Evolutionary conservation across 2,113 vertebrate species (phyloP), one percentile per base, ranked within the genome.

Genomic region (Arothron firmamentum): DNA sequence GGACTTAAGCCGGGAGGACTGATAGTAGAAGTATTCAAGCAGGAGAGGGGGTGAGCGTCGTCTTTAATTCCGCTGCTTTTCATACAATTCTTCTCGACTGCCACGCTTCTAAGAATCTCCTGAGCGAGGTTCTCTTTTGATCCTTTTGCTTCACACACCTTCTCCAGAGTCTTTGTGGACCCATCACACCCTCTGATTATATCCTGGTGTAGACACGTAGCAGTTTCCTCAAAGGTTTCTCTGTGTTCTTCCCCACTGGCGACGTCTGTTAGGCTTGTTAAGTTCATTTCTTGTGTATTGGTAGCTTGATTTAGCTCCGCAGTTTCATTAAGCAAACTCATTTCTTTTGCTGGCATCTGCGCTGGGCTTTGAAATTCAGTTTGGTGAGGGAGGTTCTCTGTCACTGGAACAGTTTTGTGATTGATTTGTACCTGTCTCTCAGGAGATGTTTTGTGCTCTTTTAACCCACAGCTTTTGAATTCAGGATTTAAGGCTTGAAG

Each of bases 61-160:
- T 87, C 84, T 82, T 70, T 65, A 13, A 71, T 52, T 58, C 42
- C 65, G 47, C 56, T 63, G 49, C 65, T 88, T 52, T 74, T 83
- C 72, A 87, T 88, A 80, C 80, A 83, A 75, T 91, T 90, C 52
- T 90, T 86, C 64, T 86, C 83, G 0, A 75, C 54, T 43, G 75
- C 47, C 17, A 83, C 67, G 53, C 90, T 87, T 68, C 72, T 52
- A 6, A 85, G 70, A 50, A 80, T 82, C 65, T 89, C 85, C 52
- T 79, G 59, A 43, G 78, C 62, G 1, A 83, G 69, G 43, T 52
- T 84, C 17, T 84, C 75, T 23, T 84, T 69, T 43, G 82, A 48
- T 64, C 25, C 73, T 71, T 59, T 62, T 56, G 78, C 70, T 69
- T 81, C 75, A 70, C 72, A 65, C 53, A 57, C 54, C 49, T 85